These are phyloP conservation scores for Scolopax mira DNA, from an alignment of 2,113 vertebrate species.

Conservation along the genomic window DNA sequence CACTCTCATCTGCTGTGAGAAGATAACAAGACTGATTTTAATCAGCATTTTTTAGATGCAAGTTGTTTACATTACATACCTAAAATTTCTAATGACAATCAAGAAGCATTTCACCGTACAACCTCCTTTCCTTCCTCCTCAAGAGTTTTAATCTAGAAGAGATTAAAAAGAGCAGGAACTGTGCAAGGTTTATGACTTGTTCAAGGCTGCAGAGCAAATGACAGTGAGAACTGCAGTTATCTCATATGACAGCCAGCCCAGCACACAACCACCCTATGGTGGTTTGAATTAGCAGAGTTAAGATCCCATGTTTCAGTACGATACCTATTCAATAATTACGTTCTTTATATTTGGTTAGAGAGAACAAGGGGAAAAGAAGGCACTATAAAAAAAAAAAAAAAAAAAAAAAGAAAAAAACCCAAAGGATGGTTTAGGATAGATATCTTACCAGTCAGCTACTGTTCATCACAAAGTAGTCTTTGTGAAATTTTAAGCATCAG, in stretches of 20 bases:
- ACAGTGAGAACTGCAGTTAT: not conserved
- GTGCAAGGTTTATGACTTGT: not conserved
- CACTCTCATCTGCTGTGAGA: not conserved
- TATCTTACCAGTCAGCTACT: not conserved
- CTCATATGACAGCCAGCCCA: not conserved
- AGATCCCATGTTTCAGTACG: accelerated
- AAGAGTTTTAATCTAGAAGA: not conserved
- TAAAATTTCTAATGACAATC: not conserved
- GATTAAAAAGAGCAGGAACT: not conserved
- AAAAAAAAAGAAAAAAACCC: not conserved
- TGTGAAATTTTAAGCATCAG: not conserved
- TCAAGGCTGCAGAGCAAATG: not conserved
- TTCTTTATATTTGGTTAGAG: not conserved
- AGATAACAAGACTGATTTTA: not conserved
- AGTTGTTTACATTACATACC: not conserved
- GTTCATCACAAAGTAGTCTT: not conserved
- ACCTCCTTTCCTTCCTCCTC: not conserved
- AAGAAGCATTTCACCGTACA: not conserved
- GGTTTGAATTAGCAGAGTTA: not conserved
- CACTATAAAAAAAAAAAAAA: no score
- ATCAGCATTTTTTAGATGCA: not conserved
- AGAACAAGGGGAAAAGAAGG: accelerated
- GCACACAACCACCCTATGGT: accelerated
- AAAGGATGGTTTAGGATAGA: not conserved
- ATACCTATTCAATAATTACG: accelerated